Percentiles rank a stretch among this genome's conserved stretches.
Conservation (phyloP, 2,888 invertebrate species). For the Philereme transversata region DNA sequence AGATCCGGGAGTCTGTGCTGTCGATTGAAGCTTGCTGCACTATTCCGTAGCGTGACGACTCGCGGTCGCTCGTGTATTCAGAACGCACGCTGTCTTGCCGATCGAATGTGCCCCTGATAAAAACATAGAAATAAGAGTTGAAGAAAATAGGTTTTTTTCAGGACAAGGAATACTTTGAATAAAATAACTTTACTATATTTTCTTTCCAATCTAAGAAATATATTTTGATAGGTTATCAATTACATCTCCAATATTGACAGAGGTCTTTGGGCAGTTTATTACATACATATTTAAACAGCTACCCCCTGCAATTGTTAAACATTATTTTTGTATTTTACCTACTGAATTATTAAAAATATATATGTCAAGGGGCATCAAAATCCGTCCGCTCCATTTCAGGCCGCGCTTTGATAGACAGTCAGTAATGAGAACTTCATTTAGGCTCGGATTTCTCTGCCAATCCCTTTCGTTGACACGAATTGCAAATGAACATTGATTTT, state of each 20-base stretch:
- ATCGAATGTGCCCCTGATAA: slow-evolving; percentile 91
- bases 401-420: slow-evolving; percentile 47
- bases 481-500: slow-evolving; percentile 48
- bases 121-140: slow-evolving; percentile 28
- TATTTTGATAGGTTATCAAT: slow-evolving; percentile 26
- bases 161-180: no score
- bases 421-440: slow-evolving; percentile 55
- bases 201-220: slow-evolving; percentile 14
- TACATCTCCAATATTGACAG: slow-evolving; percentile 24
- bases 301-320: slow-evolving; percentile 20
- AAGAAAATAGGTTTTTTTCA: no score
- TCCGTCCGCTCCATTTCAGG: slow-evolving; percentile 47
- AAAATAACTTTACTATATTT: slow-evolving; percentile 28
- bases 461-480: slow-evolving; percentile 49
- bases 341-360: slow-evolving; percentile 48
- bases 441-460: slow-evolving; percentile 48
- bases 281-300: slow-evolving; percentile 34
- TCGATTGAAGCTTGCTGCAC: slow-evolving; percentile 97
- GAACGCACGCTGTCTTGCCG: slow-evolving; percentile 95
- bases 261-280: slow-evolving; percentile 18
- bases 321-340: slow-evolving; percentile 32
- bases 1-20: slow-evolving; percentile 96
- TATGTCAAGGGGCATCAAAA: slow-evolving; percentile 49
- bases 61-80: slow-evolving; percentile 95
- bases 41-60: slow-evolving; percentile 92